Evolutionary conservation across 2,797 vertebrate species (phyloP), one percentile per base, ranked within the genome.

Genomic region (Semotilus atromaculatus): DNA sequence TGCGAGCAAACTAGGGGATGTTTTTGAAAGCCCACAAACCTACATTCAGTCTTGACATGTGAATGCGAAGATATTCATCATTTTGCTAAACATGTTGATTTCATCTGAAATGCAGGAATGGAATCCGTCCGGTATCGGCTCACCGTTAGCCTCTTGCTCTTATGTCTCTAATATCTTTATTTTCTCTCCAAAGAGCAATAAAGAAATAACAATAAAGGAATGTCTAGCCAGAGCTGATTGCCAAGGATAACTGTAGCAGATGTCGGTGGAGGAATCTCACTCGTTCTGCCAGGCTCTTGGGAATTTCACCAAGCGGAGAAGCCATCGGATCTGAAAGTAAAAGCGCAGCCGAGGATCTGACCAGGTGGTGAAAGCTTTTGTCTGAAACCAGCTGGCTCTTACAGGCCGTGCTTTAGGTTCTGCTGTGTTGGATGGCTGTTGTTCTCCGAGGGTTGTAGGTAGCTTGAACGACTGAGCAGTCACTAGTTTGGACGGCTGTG

Each of bases 161-260:
- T 4, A 36, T 87, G 87, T 85, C 81, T 80, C 83, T 83, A 82
- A 85, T 84, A 88, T 88, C 89, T 88, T 88, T 89, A 86, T 91
- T 91, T 90, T 90, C 90, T 92, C 90, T 91, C 89, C 87, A 77
- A 91, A 89, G 90, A 89, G 90, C 88, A 94, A 93, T 86, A 90
- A 92, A 94, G 90, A 88, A 89, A 90, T 85, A 88, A 79, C 88
- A 81, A 81, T 82, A 67, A 85, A 89, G 90, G 91, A 92, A 91
- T 86, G 66, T 91, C 31, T 86, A 85, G 81, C 83, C 92, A 92
- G 92, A 88, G 71, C 74, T 80, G 73, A 89, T 81, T 87, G 90
- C 89, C 85, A 93, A 90, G 84, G 85, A 92, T 91, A 91, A 91
- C 88, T 81, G 48, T 84, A 91, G 88, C 92, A 94, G 92, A 94